Base-by-base conservation (phyloP, 2,888 invertebrate species). In the Agrochola circellaris region DNA sequence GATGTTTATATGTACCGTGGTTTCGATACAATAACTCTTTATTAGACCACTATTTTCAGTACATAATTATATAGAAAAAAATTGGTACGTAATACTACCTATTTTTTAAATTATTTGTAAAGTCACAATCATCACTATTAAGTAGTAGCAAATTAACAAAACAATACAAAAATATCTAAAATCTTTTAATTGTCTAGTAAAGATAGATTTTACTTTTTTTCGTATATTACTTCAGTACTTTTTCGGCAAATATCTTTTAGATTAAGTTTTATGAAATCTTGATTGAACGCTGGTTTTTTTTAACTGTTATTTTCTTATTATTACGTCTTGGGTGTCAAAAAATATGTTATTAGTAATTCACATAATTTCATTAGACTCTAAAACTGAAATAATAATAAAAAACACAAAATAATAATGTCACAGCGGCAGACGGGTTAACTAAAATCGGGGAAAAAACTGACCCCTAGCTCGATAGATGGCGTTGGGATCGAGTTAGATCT, bases 381-480 rank as follows among this genome's bases (percentile, higher is more conserved):
- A 15, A n/a, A 20, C 30, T 11, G 2, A 48, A 48, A 42, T 54
- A 80, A 51, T 38, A 61, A 34, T 23, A 17, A 54, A 67, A 51
- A 68, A 20, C 26, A 51, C 13, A 34, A 71, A 76, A 54, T 74
- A 83, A 72, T 48, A 75, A 65, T 45, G 7, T 4, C 3, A 15
- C 9, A 68, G 64, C 73, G 58, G 26, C 20, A 51, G 34, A 48
- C 15, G 13, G 56, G 75, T 79, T 76, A 74, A 64, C 64, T 51
- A 69, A 73, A 79, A 38, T 45, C 8, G 26, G 3, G 2, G 0
- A 23, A 54, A 62, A 65, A 83, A 73, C 54, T 84, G n/a, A 60
- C 73, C 15, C 60, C 2, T 75, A 34, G 81, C 69, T 80, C 84
- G 79, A 85, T 90, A 93, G 92, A 91, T 92, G 92, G 88, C 90